Evolutionary conservation across 2,888 invertebrate genomes (phyloP).

Genomic region (Gryllus longicercus): DNA sequence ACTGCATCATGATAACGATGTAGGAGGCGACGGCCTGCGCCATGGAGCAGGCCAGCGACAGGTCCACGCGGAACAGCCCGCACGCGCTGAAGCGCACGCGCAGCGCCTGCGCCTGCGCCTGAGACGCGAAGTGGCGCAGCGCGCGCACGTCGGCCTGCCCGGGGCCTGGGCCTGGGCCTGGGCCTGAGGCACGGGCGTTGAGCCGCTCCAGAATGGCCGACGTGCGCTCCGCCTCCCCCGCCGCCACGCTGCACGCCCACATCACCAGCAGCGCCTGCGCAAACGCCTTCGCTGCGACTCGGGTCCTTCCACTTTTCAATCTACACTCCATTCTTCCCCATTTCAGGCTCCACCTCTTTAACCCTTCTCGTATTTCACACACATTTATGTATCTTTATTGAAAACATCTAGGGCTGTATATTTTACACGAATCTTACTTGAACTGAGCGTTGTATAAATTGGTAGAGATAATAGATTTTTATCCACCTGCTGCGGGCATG

Average conservation of each 20-base stretch:
- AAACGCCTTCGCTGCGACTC: too few relatives aligned
- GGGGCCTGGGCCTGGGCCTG: neutral
- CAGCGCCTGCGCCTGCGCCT: neutral
- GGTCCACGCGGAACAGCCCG: neutral
- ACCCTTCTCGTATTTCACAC: too few relatives aligned
- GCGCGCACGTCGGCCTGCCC: neutral
- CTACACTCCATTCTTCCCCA: too few relatives aligned
- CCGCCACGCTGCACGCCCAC: neutral
- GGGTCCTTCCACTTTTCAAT: too few relatives aligned
- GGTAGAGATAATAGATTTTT: too few relatives aligned
- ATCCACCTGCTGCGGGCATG: too few relatives aligned
- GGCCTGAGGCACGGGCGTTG: neutral
- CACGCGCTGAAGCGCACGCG: neutral
- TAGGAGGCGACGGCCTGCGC: conserved; percentile 19
- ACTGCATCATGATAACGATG: conserved; percentile 19
- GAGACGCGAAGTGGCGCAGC: neutral
- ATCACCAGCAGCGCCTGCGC: neutral
- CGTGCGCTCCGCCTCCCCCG: neutral
- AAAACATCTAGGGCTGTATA: too few relatives aligned
- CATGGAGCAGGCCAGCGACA: neutral
- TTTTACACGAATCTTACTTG: too few relatives aligned
- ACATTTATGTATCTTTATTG: too few relatives aligned
- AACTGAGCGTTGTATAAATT: too few relatives aligned
- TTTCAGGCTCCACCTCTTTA: too few relatives aligned
- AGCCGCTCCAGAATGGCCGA: neutral